These are phyloP conservation scores for Loris lydekkerianus DNA, from an alignment of 2,797 vertebrate genomes.

Conservation along the genomic window DNA sequence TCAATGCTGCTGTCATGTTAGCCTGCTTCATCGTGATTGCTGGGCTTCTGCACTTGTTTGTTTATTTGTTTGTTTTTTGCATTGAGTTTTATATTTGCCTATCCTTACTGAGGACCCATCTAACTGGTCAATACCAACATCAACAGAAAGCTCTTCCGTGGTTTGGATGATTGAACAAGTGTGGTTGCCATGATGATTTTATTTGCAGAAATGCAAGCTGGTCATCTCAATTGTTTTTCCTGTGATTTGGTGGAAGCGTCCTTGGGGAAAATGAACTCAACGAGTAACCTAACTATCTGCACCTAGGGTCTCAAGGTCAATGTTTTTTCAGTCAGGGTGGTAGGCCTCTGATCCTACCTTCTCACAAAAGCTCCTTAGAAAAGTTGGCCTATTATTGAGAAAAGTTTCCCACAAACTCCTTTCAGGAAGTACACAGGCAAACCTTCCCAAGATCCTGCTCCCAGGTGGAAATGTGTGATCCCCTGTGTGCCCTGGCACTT, in stretches of 20 bases:
- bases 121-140: background rate
- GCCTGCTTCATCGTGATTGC: background rate
- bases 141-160: background rate
- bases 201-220: background rate
- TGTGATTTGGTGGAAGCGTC: background rate
- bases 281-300: background rate
- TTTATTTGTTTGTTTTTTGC: background rate
- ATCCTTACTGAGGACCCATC: background rate
- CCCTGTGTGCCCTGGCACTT: accelerated
- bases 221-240: background rate
- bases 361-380: background rate
- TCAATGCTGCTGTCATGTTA: background rate
- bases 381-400: constrained; percentile 2
- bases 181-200: background rate
- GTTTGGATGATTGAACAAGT: background rate
- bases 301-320: background rate
- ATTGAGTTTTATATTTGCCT: background rate
- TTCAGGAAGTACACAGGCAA: background rate
- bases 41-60: background rate
- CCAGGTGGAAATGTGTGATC: background rate
- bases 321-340: background rate
- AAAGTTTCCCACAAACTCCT: background rate
- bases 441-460: background rate
- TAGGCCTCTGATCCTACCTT: background rate
- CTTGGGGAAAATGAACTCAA: background rate